phyloP scores from a whole-genome alignment of 2,113 vertebrate species.

The Catharus bicknelli region DNA sequence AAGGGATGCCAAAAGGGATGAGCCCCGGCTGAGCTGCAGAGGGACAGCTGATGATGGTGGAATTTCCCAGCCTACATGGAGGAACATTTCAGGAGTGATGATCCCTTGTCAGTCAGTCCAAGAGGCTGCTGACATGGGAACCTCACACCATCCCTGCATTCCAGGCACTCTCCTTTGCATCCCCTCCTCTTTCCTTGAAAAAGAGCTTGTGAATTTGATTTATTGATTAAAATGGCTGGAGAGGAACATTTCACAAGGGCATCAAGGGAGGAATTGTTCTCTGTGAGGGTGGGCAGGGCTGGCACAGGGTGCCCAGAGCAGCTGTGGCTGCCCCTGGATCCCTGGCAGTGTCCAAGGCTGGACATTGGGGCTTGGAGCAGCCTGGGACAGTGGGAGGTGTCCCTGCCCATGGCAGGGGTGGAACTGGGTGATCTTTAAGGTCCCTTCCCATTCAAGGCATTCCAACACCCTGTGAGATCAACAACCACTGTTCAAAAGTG shows the following conservation, averaged over 20 bases:
- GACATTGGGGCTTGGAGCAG: rapidly evolving
- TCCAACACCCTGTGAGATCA: background rate
- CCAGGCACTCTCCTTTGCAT: background rate
- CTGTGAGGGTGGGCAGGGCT: rapidly evolving
- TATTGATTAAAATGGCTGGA: background rate
- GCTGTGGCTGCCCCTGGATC: background rate
- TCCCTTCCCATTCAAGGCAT: background rate
- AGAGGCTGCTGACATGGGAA: background rate
- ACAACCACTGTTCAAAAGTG: background rate
- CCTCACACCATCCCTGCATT: background rate
- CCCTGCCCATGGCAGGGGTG: background rate
- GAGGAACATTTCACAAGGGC: background rate
- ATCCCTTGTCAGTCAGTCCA: background rate
- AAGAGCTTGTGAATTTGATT: background rate
- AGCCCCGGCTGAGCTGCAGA: background rate
- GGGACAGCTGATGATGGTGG: background rate
- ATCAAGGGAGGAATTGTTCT: background rate
- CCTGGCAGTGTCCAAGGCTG: rapidly evolving
- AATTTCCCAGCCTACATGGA: background rate
- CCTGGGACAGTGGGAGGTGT: background rate
- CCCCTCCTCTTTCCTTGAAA: background rate
- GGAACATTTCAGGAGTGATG: background rate
- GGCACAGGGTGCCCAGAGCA: background rate
- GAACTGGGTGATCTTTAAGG: background rate
- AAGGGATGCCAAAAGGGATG: background rate